Evolutionary conservation across 2,888 invertebrate species (phyloP).

Genomic region (Elysia crispata): DNA sequence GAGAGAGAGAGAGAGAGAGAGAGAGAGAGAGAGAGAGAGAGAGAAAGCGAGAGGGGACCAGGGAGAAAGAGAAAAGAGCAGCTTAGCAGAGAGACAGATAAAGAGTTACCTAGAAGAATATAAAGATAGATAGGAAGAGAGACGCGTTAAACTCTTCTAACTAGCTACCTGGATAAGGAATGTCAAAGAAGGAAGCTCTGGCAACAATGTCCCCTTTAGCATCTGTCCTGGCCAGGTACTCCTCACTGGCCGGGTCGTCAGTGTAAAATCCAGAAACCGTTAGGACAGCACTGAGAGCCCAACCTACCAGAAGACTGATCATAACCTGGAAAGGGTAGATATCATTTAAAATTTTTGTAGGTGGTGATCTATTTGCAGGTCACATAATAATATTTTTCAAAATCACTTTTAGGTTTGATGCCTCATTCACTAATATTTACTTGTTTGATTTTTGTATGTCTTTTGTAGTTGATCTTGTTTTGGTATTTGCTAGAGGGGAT

Average conservation of each 20-base stretch:
- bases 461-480: no score
- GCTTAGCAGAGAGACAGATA: constrained; percentile 26
- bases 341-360: no score
- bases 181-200: constrained; percentile 68
- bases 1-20: constrained; percentile 15
- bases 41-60: constrained; percentile 11
- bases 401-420: no score
- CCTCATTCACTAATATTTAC: no score
- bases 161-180: constrained; percentile 81
- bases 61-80: constrained; percentile 31
- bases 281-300: constrained; percentile 65
- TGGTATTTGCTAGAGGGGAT: no score
- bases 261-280: constrained; percentile 75
- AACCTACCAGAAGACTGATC: constrained; percentile 66
- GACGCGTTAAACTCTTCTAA: no score
- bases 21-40: background rate
- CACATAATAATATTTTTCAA: no score
- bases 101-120: constrained; percentile 22
- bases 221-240: constrained; percentile 71
- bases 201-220: constrained; percentile 59
- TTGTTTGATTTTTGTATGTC: no score
- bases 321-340: no score
- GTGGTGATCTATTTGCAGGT: no score
- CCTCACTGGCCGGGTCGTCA: constrained; percentile 64
- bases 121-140: constrained; percentile 29